Base-by-base conservation (phyloP, 2,888 invertebrate species). In the Corythucha ciliata region DNA sequence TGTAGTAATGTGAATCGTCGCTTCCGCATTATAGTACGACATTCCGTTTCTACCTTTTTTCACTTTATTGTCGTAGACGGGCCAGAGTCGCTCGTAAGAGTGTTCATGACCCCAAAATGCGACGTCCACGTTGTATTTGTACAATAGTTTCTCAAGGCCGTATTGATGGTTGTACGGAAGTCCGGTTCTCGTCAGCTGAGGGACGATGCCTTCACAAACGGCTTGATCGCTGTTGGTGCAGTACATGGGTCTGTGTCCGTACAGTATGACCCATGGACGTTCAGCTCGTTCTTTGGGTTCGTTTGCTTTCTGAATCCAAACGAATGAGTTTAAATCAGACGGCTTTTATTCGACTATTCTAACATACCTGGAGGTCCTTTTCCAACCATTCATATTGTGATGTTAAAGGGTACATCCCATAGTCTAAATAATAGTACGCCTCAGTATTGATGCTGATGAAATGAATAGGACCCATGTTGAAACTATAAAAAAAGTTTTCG, bases 71-170 rank as follows among this genome's bases (percentile, higher is more conserved):
- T 97, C 79, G 70, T 88, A 97, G 53, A 96, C 77, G 2, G 97
- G 97, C 86, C 88, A 96, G 51, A 91, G 72, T 48, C 98, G 74
- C 70, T 97, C 96, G 68, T 97, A 98, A 33, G 89, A 88, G 71
- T 98, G 97, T 68, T 98, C 96, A 68, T 98, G 97, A 0, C 96
- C 97, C 90, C 93, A 96, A 40, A 98, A 72, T 65, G 81, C 82
- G 48, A 97, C 68, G 72, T 98, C 97, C 14, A 98, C 97, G 39
- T 89, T 91, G 67, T 85, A 81, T 58, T 86, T 73, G 65, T 82
- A 81, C 63, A 97, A 83, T 12, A 97, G 69, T 12, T 87, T 75
- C 70, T 97, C 97, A 59, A 97, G 68, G n/a, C n/a, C n/a, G n/a
- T n/a, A n/a, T n/a, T n/a, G n/a, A n/a, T n/a, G n/a, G n/a, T n/a